Conservation (phyloP, 2,113 vertebrate species). For the Corythornis cristatus region DNA sequence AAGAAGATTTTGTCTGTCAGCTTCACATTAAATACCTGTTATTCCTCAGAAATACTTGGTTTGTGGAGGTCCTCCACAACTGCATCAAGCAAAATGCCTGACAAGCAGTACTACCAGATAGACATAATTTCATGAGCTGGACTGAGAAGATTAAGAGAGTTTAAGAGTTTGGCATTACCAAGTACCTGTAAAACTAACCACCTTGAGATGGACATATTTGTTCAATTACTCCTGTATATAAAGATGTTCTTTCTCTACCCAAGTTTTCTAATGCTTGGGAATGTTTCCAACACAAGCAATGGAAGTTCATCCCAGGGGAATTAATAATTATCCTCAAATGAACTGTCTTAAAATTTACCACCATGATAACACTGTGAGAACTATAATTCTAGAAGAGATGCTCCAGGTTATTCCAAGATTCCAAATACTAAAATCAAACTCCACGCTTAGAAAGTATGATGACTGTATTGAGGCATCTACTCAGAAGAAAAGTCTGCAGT, state of each 20-base stretch:
- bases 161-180: neutral
- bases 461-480: neutral
- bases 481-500: fast-evolving
- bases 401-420: neutral
- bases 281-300: neutral
- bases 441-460: neutral
- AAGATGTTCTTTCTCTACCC: neutral
- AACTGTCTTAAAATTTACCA: neutral
- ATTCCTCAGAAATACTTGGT: neutral
- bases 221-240: neutral
- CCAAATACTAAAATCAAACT: neutral
- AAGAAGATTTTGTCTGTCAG: neutral
- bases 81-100: no score
- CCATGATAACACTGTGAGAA: neutral
- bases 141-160: neutral
- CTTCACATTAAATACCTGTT: neutral
- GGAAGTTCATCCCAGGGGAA: neutral
- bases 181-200: neutral
- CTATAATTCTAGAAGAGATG: neutral
- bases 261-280: neutral
- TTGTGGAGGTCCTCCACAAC: neutral
- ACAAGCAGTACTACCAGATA: neutral
- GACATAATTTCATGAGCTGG: neutral
- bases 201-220: neutral
- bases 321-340: neutral